These are phyloP conservation scores for Oreonectes daqikongensis DNA, from an alignment of 2,797 vertebrate species.

Conservation along the genomic window DNA sequence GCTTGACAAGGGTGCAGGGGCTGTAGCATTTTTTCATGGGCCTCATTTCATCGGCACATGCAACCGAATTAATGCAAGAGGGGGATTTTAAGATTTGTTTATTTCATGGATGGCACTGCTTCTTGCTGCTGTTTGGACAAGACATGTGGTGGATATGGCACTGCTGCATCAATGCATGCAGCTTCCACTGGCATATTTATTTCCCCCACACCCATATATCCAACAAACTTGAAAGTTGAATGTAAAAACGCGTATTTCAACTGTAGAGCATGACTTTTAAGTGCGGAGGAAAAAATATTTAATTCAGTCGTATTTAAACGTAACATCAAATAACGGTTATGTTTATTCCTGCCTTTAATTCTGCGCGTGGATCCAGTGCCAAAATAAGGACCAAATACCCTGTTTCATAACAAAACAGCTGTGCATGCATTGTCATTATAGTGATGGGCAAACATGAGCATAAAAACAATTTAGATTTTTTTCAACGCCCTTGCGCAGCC, in stretches of 20 bases:
- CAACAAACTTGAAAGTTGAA: background rate
- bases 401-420: background rate
- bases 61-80: background rate
- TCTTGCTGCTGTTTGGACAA: background rate
- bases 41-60: background rate
- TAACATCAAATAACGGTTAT: conserved; percentile 3
- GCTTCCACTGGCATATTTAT: background rate
- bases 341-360: background rate
- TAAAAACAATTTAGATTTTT: background rate
- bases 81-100: background rate
- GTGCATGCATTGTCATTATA: too few species aligned
- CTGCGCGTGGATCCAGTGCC: background rate
- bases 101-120: background rate
- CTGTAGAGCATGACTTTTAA: too few species aligned
- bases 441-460: background rate
- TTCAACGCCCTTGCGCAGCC: background rate
- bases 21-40: conserved; percentile 14
- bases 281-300: too few species aligned
- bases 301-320: background rate
- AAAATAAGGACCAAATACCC: background rate
- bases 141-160: background rate
- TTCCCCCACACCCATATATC: conserved; percentile 22
- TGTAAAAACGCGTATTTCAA: background rate
- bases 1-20: conserved; percentile 35
- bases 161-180: conserved; percentile 23